These are phyloP conservation scores for Bombus terrestris DNA, from an alignment of 1,140 invertebrate species.

Conservation along the genomic window DNA sequence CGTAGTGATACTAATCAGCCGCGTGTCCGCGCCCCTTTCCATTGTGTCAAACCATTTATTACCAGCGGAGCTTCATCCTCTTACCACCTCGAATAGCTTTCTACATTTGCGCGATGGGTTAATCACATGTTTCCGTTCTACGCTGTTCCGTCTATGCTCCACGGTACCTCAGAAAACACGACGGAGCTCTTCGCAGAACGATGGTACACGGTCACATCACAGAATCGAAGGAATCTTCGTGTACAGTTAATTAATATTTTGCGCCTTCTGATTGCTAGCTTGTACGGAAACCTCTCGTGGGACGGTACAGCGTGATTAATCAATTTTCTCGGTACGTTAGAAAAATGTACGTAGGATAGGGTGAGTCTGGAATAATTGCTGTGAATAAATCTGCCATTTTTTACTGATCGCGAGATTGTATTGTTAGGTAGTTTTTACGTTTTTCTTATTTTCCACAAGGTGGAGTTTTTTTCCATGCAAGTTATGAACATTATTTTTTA, in stretches of 20 bases:
- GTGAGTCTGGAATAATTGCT: not conserved
- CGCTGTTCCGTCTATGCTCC: not conserved
- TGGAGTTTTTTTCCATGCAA: too few relatives aligned
- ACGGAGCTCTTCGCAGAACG: not conserved
- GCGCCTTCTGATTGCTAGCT: not conserved
- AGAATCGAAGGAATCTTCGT: not conserved
- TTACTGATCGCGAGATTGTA: too few relatives aligned
- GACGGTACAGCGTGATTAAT: not conserved
- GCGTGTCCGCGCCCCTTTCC: conserved; percentile 67
- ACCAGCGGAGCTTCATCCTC: conserved; percentile 60
- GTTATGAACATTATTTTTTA: too few relatives aligned
- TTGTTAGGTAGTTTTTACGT: too few relatives aligned
- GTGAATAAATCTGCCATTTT: not conserved
- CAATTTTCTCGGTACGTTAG: not conserved
- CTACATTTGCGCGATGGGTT: conserved; percentile 59
- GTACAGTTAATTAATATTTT: conserved; percentile 16
- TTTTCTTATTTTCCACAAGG: too few relatives aligned
- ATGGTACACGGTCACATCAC: not conserved
- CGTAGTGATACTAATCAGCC: conserved; percentile 64
- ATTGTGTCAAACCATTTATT: conserved; percentile 72
- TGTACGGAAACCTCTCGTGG: not conserved
- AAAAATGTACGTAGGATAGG: not conserved
- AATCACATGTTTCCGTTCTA: conserved; percentile 62
- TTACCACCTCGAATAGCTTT: conserved; percentile 57
- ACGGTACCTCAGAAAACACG: too few relatives aligned